Evolutionary conservation across 1,140 invertebrate species (phyloP), one percentile per base, ranked within the genome.

Genomic region (Rhyzopertha dominica): DNA sequence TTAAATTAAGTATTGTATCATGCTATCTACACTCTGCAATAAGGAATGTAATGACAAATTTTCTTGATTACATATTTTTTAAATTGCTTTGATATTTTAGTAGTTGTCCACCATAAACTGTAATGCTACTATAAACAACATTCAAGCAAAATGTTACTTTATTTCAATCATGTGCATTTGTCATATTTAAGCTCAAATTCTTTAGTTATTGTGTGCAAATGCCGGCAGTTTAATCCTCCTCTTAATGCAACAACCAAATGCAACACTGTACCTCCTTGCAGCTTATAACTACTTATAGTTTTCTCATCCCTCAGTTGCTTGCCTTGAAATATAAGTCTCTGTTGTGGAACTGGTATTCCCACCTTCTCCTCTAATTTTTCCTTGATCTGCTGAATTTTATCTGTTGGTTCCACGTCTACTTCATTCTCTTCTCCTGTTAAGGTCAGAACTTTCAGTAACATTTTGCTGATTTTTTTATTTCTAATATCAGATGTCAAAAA

Each of bases 291-390:
- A 14, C 37, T 50, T 4, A 63, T 34, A 2, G 61, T 58, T 45
- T 54, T 51, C 20, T 62, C 56, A 43, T 63, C 61, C 43, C 56
- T 56, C 13, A 63, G 39, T 45, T 62, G 54, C 38, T 62, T 63
- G 13, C 59, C 61, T 47, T 63, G 61, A 43, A 53, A 63, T 20
- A 63, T 50, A 9, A 64, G 38, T 14, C 60, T 48, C 30, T 64
- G 62, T 47, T 64, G 62, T 19, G 53, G 43, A n/a, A 54, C 49
- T 1, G 61, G 62, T 22, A 63, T 65, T 3, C 59, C 61, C 51
- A 59, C 59, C 19, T 49, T 50, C 44, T 62, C 60, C 47, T 62
- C 61, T 30, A 64, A 30, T 44, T 61, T 65, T 28, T 56, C 51
- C 48, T 62, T 64, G 3, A 64, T 35, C 23, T 31, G 48, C 32